These are phyloP conservation scores for Rhamnusium bicolor DNA, from an alignment of 2,888 invertebrate species.

Conservation along the genomic window DNA sequence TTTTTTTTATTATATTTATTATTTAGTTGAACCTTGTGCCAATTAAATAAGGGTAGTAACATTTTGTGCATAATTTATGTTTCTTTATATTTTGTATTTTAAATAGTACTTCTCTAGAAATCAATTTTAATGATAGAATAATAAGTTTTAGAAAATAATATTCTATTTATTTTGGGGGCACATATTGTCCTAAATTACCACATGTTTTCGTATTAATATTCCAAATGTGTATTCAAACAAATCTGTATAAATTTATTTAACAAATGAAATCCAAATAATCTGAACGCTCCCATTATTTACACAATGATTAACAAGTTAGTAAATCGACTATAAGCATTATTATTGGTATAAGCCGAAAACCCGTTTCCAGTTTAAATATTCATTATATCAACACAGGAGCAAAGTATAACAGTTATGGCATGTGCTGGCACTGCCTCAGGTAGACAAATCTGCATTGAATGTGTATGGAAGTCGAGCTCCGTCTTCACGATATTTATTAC, in stretches of 20 bases:
- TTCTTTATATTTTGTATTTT: no score
- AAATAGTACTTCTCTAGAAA: no score
- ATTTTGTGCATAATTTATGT: no score
- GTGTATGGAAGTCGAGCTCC: conserved; percentile 43
- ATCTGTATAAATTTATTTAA: conserved; percentile 12
- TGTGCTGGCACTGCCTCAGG: conserved; percentile 56
- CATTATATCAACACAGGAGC: conserved; percentile 43
- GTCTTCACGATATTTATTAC: conserved; percentile 61
- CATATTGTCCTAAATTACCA: not conserved
- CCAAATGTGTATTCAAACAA: not conserved
- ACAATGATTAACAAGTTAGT: conserved; percentile 13
- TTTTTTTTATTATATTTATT: no score
- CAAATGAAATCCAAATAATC: conserved; percentile 13
- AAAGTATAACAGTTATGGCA: conserved; percentile 65
- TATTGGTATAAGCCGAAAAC: conserved; percentile 16
- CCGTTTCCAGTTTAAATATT: conserved; percentile 22
- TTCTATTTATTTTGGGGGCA: not conserved
- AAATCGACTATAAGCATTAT: conserved; percentile 26
- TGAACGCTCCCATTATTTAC: conserved; percentile 21
- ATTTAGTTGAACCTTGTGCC: no score
- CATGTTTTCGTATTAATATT: conserved; percentile 8
- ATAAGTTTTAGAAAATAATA: no score
- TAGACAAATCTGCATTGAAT: conserved; percentile 67
- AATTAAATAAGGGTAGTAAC: no score
- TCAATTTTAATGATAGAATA: no score